These are phyloP conservation scores for Sinocyclocheilus anophthalmus DNA, from an alignment of 2,113 vertebrate species.

Conservation along the genomic window DNA sequence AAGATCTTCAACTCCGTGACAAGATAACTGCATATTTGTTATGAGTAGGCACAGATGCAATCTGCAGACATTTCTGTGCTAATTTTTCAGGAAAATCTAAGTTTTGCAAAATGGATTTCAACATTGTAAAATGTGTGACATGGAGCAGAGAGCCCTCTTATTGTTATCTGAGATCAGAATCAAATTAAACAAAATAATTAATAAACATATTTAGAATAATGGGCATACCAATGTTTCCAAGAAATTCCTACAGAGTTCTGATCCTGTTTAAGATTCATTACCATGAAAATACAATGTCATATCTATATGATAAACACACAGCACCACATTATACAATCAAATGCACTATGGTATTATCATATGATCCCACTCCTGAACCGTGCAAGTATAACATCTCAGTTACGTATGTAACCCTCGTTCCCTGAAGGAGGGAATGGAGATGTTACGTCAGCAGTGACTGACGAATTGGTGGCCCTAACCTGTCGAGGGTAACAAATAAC, in stretches of 20 bases:
- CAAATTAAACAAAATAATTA: not conserved
- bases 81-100: not conserved
- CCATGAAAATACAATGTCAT: not conserved
- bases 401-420: too few species aligned
- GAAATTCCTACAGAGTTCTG: not conserved
- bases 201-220: not conserved
- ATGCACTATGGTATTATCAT: not conserved
- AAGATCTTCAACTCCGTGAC: constrained; percentile 7
- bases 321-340: not conserved
- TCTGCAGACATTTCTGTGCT: not conserved
- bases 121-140: not conserved
- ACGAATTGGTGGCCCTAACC: too few species aligned
- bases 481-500: too few species aligned
- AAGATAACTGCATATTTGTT: not conserved
- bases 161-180: not conserved
- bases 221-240: not conserved
- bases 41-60: constrained; percentile 1
- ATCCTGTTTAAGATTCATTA: not conserved
- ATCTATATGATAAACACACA: not conserved
- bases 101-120: not conserved
- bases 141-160: not conserved
- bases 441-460: too few species aligned
- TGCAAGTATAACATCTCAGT: not conserved
- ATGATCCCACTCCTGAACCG: not conserved
- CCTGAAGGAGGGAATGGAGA: too few species aligned